Conservation (phyloP, 1,140 invertebrate genomes). For the Lutraria rhynchaena region DNA sequence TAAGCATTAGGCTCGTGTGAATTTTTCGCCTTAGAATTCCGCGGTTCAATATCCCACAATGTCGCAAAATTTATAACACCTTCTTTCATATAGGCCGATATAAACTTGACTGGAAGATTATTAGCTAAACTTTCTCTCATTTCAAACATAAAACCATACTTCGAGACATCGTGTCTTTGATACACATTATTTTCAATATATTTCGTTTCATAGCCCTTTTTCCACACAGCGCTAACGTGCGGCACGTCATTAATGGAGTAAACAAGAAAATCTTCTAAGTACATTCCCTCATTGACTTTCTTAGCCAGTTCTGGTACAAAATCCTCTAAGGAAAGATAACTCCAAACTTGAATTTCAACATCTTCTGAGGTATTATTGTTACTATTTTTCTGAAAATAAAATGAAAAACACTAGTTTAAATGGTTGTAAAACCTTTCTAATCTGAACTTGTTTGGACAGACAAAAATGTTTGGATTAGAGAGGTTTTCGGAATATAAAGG, state of each 20-base stretch:
- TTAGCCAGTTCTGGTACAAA: slow-evolving; percentile 9
- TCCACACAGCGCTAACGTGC: slow-evolving; percentile 48
- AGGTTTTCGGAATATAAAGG: too few species aligned
- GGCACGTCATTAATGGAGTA: slow-evolving; percentile 35
- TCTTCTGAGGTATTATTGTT: background rate
- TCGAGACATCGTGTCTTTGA: slow-evolving; percentile 49
- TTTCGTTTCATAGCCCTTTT: background rate
- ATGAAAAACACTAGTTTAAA: background rate
- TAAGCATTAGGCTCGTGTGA: background rate
- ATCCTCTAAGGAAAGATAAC: slow-evolving; percentile 23
- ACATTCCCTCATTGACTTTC: background rate
- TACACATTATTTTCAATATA: slow-evolving; percentile 15
- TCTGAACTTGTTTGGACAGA: too few species aligned
- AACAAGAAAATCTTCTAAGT: slow-evolving; percentile 27
- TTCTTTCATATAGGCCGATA: slow-evolving; percentile 39
- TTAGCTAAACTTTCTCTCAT: slow-evolving; percentile 19
- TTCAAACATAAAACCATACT: slow-evolving; percentile 53
- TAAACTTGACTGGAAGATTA: slow-evolving; percentile 24
- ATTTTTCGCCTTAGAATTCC: background rate
- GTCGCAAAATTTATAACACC: slow-evolving; percentile 46
- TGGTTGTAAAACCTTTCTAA: background rate
- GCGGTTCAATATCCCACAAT: slow-evolving; percentile 14
- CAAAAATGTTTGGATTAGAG: too few species aligned
- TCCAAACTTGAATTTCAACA: too few species aligned
- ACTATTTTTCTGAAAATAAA: background rate